These are phyloP conservation scores for Ctenicera cuprea DNA, from an alignment of 2,888 invertebrate species.

Conservation along the genomic window DNA sequence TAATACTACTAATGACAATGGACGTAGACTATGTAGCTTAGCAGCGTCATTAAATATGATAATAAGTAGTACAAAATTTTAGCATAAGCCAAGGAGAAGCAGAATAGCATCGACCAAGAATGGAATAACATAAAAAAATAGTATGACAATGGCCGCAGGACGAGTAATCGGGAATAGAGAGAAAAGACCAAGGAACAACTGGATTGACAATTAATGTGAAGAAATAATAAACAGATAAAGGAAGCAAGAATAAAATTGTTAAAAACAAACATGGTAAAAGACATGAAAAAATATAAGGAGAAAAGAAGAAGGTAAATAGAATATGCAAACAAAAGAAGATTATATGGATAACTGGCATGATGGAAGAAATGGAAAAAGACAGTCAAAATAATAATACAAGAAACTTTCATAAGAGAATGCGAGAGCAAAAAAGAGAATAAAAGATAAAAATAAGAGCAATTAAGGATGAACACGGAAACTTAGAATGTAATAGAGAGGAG, in stretches of 20 bases:
- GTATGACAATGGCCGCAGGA: not conserved
- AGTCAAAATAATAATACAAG: slow-evolving; percentile 31
- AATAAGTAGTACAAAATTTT: too few relatives aligned
- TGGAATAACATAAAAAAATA: not conserved
- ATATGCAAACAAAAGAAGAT: slow-evolving; percentile 14
- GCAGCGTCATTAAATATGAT: too few relatives aligned
- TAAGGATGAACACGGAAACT: slow-evolving; percentile 14
- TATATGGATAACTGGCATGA: slow-evolving; percentile 2
- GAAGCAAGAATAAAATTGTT: slow-evolving; percentile 19
- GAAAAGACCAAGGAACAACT: slow-evolving; percentile 1
- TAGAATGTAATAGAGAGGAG: too few relatives aligned
- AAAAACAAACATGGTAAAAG: slow-evolving; percentile 8
- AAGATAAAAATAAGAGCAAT: slow-evolving; percentile 25
- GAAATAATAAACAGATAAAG: slow-evolving; percentile 15
- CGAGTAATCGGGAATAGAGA: not conserved
- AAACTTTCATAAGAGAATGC: slow-evolving; percentile 26
- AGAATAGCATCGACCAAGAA: not conserved
- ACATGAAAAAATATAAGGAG: not conserved
- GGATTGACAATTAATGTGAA: slow-evolving; percentile 15
- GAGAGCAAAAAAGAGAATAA: slow-evolving; percentile 12
- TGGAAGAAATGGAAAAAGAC: slow-evolving; percentile 34
- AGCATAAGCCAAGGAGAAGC: not conserved
- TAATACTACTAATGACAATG: too few relatives aligned
- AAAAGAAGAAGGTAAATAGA: slow-evolving; percentile 9
- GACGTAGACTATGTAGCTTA: too few relatives aligned